Conservation (phyloP, 1,140 invertebrate genomes). For the Euura lappo region DNA sequence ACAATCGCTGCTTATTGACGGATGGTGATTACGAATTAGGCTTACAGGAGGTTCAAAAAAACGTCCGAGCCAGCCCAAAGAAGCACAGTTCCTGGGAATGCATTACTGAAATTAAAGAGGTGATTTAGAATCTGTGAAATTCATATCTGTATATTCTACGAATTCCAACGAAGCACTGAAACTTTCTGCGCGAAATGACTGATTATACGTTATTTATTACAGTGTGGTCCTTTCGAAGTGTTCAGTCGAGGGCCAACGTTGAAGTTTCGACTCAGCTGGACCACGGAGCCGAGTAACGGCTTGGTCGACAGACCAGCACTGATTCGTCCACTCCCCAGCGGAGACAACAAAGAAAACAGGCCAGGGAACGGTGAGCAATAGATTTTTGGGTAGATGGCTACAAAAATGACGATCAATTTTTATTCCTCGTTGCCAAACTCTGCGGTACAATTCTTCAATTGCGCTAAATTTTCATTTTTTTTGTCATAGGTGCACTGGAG, state of each 20-base stretch:
- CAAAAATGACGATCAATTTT: too few relatives aligned
- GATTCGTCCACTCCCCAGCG: conserved; percentile 59
- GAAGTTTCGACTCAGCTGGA: conserved; percentile 85
- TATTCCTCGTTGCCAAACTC: too few relatives aligned
- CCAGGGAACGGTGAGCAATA: conserved; percentile 55
- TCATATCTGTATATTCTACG: conserved; percentile 8
- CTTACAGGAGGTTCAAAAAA: conserved; percentile 73
- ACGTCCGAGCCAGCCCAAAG: conserved; percentile 65
- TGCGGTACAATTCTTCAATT: too few relatives aligned
- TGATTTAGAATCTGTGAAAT: conserved; percentile 27
- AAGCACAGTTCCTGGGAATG: conserved; percentile 83
- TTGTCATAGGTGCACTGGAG: conserved; percentile 47
- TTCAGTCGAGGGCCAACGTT: conserved; percentile 79
- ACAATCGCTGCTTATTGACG: conserved; percentile 82
- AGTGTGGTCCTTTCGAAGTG: conserved; percentile 69
- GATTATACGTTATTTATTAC: background rate
- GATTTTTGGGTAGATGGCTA: background rate
- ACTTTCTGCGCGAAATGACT: conserved; percentile 6
- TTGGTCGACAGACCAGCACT: conserved; percentile 69
- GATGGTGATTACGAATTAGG: conserved; percentile 91
- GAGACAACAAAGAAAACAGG: conserved; percentile 69
- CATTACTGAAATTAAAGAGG: conserved; percentile 73
- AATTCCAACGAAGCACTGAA: background rate
- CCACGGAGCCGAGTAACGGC: conserved; percentile 72
- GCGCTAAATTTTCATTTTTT: conserved; percentile 8